A percentile compares a stretch with the other conserved stretches of the same genome.
Conservation (phyloP, 1,140 invertebrate species). For the Oedothorax gibbosus region DNA sequence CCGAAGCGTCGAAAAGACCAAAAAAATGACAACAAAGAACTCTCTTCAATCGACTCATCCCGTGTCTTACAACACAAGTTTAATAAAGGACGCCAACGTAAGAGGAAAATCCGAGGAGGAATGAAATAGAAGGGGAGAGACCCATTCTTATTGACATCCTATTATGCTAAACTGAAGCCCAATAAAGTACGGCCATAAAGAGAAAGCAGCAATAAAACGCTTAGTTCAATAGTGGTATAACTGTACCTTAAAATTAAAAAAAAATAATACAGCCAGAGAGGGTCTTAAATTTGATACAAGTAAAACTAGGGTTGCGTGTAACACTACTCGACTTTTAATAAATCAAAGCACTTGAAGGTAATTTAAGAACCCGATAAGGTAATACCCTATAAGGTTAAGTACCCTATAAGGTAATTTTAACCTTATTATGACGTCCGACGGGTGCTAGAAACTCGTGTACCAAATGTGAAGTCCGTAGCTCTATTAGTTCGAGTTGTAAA, state of each 20-base stretch:
- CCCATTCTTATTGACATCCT: constrained; percentile 8
- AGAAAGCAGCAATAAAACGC: background rate
- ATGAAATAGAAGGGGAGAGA: constrained; percentile 8
- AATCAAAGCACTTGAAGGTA: no score
- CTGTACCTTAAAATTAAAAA: background rate
- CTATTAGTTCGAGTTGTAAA: no score
- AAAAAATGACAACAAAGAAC: background rate
- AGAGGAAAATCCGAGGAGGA: background rate
- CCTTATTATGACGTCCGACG: no score
- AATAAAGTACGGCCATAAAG: constrained; percentile 8
- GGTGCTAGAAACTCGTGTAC: no score
- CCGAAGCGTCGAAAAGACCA: background rate
- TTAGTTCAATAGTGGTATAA: constrained; percentile 22
- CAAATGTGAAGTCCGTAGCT: no score
- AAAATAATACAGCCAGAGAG: no score
- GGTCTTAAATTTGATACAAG: no score
- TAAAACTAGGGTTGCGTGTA: no score
- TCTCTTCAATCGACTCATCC: constrained; percentile 4
- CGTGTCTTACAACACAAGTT: background rate
- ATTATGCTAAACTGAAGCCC: constrained; percentile 23
- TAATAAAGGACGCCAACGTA: background rate
- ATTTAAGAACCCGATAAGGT: no score
- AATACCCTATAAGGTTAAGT: no score
- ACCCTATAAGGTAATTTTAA: no score
- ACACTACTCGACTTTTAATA: no score